Conservation (phyloP, 2,797 vertebrate species). For the Paratrypauchen microcephalus region DNA sequence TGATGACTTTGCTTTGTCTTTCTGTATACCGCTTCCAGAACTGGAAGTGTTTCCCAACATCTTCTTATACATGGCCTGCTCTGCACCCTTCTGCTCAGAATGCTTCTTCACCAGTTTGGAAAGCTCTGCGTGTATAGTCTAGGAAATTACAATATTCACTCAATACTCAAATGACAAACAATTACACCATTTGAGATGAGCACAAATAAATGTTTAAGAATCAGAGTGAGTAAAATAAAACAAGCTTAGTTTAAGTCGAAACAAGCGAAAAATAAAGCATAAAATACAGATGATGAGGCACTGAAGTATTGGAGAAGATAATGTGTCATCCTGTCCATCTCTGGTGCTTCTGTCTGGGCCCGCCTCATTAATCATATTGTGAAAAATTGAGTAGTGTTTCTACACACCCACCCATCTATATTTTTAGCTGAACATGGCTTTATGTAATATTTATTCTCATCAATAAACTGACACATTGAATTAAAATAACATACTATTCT, state of each 20-base stretch:
- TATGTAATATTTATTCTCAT: conserved; percentile 22
- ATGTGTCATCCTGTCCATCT: conserved; percentile 36
- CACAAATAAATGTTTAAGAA: neutral
- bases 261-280: neutral
- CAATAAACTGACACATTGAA: neutral
- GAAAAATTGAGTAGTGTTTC: conserved; percentile 30
- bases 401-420: conserved; percentile 30
- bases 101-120: conserved; percentile 95
- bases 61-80: conserved; percentile 96
- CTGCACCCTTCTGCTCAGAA: conserved; percentile 86
- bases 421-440: conserved; percentile 25
- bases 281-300: conserved; percentile 29
- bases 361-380: conserved; percentile 49
- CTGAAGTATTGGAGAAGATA: conserved; percentile 22
- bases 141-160: conserved; percentile 25
- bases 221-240: neutral
- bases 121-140: conserved; percentile 93
- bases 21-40: conserved; percentile 38
- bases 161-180: conserved; percentile 23
- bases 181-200: conserved; percentile 7
- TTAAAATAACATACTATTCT: neutral
- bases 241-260: conserved; percentile 1
- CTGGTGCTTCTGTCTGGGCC: conserved; percentile 28
- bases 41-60: conserved; percentile 88
- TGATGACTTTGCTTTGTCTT: conserved; percentile 78